Evolutionary conservation across 1,140 invertebrate genomes (phyloP).

Genomic region (Acromyrmex charruanus): DNA sequence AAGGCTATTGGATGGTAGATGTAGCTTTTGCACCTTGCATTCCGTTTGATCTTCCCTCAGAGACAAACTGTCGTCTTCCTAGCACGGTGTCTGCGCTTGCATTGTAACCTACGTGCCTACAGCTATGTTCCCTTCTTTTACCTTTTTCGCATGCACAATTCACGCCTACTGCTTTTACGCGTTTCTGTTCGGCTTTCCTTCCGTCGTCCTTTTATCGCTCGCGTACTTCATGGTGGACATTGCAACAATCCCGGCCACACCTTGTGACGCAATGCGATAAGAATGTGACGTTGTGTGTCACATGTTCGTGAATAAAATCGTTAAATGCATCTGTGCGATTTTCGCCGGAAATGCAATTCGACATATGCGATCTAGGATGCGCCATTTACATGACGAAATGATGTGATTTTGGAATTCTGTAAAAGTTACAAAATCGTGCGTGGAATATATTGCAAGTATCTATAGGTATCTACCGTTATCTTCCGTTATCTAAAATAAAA

Average conservation of each 20-base stretch:
- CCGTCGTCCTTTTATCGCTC: not conserved
- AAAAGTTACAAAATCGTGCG: not conserved
- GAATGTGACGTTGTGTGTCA: not conserved
- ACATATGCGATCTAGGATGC: not conserved
- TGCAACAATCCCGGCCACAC: not conserved
- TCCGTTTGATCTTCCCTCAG: slow-evolving; percentile 72
- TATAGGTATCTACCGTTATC: not conserved
- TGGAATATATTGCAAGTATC: not conserved
- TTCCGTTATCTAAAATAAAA: not conserved
- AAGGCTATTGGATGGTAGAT: slow-evolving; percentile 47
- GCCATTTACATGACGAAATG: not conserved
- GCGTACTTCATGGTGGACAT: slow-evolving; percentile 15
- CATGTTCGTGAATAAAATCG: slow-evolving; percentile 15
- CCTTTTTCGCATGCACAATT: slow-evolving; percentile 5
- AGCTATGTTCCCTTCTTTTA: not conserved
- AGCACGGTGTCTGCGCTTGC: slow-evolving; percentile 39
- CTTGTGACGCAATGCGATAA: slow-evolving; percentile 10
- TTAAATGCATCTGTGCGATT: slow-evolving; percentile 28
- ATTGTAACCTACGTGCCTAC: slow-evolving; percentile 57
- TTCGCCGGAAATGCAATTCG: not conserved
- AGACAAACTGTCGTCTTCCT: slow-evolving; percentile 64
- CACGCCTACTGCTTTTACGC: not conserved
- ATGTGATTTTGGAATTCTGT: slow-evolving; percentile 21
- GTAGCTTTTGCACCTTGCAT: slow-evolving; percentile 61
- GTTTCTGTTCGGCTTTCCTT: not conserved